phyloP scores from a whole-genome alignment of 35 echinoderm and acorn worm species.

The Acanthaster planci region DNA sequence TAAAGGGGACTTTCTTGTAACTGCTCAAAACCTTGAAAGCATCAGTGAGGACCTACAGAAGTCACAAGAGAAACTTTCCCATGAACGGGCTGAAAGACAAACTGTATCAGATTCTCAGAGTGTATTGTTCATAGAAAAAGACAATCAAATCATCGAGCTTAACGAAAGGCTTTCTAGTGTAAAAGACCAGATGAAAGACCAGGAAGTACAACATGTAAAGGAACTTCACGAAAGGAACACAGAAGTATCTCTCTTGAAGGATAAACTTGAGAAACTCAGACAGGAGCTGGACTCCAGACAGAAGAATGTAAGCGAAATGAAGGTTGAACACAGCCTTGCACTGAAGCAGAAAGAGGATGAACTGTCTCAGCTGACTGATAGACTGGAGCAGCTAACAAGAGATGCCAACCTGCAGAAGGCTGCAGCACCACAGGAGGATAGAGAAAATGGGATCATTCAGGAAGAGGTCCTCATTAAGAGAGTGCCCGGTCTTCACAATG shows the following conservation, averaged over 20 bases:
- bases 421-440: background rate
- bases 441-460: slow-evolving; percentile 14
- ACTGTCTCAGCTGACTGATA: slow-evolving; percentile 32
- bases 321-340: slow-evolving; percentile 23
- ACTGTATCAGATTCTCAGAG: background rate
- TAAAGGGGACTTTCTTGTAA: background rate
- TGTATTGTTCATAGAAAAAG: slow-evolving; percentile 20
- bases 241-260: background rate
- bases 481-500: slow-evolving; percentile 19
- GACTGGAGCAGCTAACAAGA: slow-evolving; percentile 32
- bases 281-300: slow-evolving; percentile 29
- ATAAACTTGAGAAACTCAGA: slow-evolving; percentile 54
- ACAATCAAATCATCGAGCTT: slow-evolving; percentile 3
- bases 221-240: slow-evolving; percentile 43
- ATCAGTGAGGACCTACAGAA: background rate
- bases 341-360: slow-evolving; percentile 53
- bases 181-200: background rate
- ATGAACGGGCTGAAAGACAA: background rate
- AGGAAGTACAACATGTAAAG: slow-evolving; percentile 5
- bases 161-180: background rate
- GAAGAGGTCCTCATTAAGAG: background rate
- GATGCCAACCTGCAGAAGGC: background rate
- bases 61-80: background rate
- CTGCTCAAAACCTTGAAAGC: slow-evolving; percentile 2
- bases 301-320: background rate